A percentile compares a stretch with the other conserved stretches of the same genome.
Evolutionary conservation across 92 coral and sea anemone genomes (phyloP).

Genomic region (Metridium senile): DNA sequence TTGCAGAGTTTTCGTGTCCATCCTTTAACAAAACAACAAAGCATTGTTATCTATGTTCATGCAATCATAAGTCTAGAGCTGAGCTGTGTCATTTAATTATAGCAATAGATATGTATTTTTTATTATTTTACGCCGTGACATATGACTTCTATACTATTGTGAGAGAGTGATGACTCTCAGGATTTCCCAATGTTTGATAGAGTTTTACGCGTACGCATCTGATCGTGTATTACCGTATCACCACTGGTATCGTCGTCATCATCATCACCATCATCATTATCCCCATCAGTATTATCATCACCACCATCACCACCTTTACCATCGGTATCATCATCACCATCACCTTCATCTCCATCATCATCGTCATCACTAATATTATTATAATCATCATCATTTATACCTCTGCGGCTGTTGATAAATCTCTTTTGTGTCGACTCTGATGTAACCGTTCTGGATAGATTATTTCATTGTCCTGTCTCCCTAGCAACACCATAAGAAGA

Average conservation of each 20-base stretch:
- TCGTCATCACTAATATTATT: not conserved
- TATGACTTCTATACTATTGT: not conserved
- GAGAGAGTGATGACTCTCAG: not conserved
- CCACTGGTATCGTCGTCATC: no score
- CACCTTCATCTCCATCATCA: not conserved
- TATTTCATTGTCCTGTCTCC: conserved; percentile 19
- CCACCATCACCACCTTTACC: no score
- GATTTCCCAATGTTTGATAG: not conserved
- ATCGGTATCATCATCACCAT: not conserved
- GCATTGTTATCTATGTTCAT: not conserved
- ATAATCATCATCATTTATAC: conserved; percentile 14
- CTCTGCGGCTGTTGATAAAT: conserved; percentile 55
- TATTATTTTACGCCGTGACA: not conserved
- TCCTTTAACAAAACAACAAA: conserved; percentile 25
- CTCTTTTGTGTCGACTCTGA: conserved; percentile 40
- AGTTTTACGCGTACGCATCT: no score
- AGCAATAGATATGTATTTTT: no score
- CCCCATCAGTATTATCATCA: no score
- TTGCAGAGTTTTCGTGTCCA: conserved; percentile 55
- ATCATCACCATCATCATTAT: no score
- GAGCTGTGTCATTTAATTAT: not conserved
- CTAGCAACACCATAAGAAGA: not conserved
- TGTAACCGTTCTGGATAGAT: conserved; percentile 65
- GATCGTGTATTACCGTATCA: no score
- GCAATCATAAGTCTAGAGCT: not conserved